These are phyloP conservation scores for Pseudomyrmex sp. DNA, from an alignment of 1,140 invertebrate species.

Conservation along the genomic window DNA sequence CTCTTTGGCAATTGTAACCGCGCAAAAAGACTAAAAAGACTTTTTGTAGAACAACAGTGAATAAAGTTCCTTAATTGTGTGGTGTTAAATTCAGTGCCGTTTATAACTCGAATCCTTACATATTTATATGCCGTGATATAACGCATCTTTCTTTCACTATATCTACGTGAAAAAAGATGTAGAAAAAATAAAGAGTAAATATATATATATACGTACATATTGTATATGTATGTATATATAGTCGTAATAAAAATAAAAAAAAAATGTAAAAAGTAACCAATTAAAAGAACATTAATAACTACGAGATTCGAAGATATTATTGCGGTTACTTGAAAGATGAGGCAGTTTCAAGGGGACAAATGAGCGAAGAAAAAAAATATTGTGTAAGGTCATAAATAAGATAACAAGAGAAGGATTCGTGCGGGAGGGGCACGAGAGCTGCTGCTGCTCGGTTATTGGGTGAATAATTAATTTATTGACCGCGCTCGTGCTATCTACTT, in stretches of 20 bases:
- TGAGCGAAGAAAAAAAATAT: constrained; percentile 80
- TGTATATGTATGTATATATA: not conserved
- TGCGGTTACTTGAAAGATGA: constrained; percentile 17
- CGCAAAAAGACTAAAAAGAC: too few species aligned
- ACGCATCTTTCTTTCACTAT: not conserved
- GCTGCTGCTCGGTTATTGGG: constrained; percentile 39
- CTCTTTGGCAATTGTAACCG: too few species aligned
- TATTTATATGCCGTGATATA: not conserved
- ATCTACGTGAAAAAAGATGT: not conserved
- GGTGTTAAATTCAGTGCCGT: too few species aligned
- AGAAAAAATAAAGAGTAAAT: too few species aligned
- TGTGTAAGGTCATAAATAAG: constrained; percentile 76
- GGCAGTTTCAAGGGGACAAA: constrained; percentile 73
- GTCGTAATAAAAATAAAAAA: not conserved
- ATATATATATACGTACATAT: too few species aligned
- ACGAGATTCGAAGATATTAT: not conserved
- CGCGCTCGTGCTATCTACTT: constrained; percentile 61
- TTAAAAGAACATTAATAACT: not conserved
- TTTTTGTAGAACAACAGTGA: too few species aligned
- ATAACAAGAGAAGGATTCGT: constrained; percentile 56
- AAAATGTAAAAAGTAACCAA: not conserved
- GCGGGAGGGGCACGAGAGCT: not conserved
- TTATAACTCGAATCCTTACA: too few species aligned
- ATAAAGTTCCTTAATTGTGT: too few species aligned
- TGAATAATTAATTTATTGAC: constrained; percentile 73